Evolutionary conservation across 2,888 invertebrate genomes (phyloP).

Genomic region (Lithosia quadra): DNA sequence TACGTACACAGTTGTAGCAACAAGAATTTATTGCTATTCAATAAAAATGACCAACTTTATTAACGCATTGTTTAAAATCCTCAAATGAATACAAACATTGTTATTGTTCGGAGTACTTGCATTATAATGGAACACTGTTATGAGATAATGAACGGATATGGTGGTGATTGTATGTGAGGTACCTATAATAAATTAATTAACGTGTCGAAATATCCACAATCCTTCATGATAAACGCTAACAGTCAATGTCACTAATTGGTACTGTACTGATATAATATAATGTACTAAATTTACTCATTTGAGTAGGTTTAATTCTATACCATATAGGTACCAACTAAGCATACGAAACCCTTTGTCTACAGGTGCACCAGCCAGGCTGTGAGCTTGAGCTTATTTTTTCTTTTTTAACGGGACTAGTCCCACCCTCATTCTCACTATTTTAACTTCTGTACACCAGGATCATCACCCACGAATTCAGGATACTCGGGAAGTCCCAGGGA

Average conservation of each 20-base stretch:
- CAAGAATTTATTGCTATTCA: conserved; percentile 19
- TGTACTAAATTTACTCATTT: background rate
- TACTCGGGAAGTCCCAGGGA: too few species aligned
- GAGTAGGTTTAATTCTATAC: background rate
- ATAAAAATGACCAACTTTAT: conserved; percentile 24
- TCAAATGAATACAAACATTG: conserved; percentile 35
- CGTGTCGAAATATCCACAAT: conserved; percentile 23
- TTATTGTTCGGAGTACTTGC: conserved; percentile 35
- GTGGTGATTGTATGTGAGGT: conserved; percentile 32
- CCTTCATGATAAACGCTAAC: conserved; percentile 14
- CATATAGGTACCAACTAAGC: too few species aligned
- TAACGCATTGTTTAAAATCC: conserved; percentile 37
- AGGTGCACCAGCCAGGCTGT: too few species aligned
- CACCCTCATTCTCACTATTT: too few species aligned
- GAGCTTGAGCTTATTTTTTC: too few species aligned
- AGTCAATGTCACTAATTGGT: background rate
- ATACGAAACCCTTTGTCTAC: too few species aligned
- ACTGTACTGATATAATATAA: background rate
- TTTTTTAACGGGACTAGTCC: too few species aligned
- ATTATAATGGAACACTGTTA: conserved; percentile 41
- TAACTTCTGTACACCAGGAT: too few species aligned
- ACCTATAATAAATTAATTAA: conserved; percentile 19
- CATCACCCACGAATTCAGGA: too few species aligned
- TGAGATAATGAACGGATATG: conserved; percentile 40
- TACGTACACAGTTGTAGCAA: conserved; percentile 18